Base-by-base conservation (phyloP, 2,888 invertebrate genomes). In the Ennomos erosarius region DNA sequence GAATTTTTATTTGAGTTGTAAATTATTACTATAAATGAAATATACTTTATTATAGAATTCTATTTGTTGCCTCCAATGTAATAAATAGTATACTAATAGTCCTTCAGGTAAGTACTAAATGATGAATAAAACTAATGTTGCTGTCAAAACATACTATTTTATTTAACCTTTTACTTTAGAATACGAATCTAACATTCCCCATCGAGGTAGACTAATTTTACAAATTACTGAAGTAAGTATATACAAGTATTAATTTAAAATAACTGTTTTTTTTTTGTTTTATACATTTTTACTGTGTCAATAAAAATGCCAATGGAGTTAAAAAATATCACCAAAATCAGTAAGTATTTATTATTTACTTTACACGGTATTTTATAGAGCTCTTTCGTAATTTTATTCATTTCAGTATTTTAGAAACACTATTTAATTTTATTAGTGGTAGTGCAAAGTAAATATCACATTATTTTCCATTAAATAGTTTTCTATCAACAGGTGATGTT, bases 361-460 rank as follows among this genome's bases (percentile, higher is more conserved):
- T 36, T 48, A 38, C 43, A 53, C 11, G 36, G 10, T 44, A 34
- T 36, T 35, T 11, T 37, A 11, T 9, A 42, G 9, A 38, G 10
- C 35, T 5, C 38, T 36, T 36, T 44, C 13, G 5, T 37, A 36
- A 26, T 40, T 33, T n/a, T 13, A 36, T 37, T 9, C 6, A 50
- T 50, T 37, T 37, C 34, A 35, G 36, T 50, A 54, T 39, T 54
- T 55, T 51, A 36, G n/a, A 55, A 60, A 60, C 16, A 51, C 40
- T 54, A 54, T 6, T 34, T n/a, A n/a, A n/a, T n/a, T n/a, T n/a
- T 12, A 38, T 4, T 13, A 46, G 33, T 59, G 48, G 58, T 64
- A 66, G 66, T 70, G 70, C 66, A 72, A 70, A 74, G 70, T 70
- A 74, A 67, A 64, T 63, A 64, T 64, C 59, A 65, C 65, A 64